Percentiles rank a stretch among this genome's conserved stretches.
These are phyloP conservation scores for Coryphaenoides rupestris DNA, from an alignment of 2,113 vertebrate species.

Conservation along the genomic window DNA sequence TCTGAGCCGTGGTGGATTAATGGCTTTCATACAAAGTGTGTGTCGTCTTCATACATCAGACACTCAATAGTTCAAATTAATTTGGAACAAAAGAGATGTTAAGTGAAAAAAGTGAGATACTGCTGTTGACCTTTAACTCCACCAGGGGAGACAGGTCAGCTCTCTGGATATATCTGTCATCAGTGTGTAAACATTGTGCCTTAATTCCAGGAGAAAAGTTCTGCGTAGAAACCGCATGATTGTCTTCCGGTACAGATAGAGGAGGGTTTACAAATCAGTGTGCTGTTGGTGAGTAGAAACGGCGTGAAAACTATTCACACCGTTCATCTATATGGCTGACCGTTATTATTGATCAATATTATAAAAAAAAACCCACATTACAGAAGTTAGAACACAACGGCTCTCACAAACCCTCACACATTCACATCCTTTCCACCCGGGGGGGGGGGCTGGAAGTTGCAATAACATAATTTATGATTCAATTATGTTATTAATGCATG, in stretches of 20 bases:
- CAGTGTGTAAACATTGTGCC: slow-evolving; percentile 48
- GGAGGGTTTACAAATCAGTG: slow-evolving; percentile 59
- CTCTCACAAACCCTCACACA: not conserved
- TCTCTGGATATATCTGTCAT: slow-evolving; percentile 29
- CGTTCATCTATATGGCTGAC: slow-evolving; percentile 35
- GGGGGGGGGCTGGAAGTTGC: too few species aligned
- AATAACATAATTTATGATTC: too few species aligned
- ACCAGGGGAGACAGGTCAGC: too few species aligned
- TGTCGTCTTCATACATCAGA: too few species aligned
- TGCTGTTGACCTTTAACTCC: too few species aligned
- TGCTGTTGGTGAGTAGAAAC: slow-evolving; percentile 65
- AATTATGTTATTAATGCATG: too few species aligned
- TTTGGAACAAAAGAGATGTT: too few species aligned
- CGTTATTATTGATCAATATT: slow-evolving; percentile 31
- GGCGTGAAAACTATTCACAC: slow-evolving; percentile 42
- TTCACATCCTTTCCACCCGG: slow-evolving; percentile 5
- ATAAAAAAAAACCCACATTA: slow-evolving; percentile 21
- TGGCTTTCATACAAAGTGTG: too few species aligned
- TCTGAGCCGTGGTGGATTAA: too few species aligned
- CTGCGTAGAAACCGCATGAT: slow-evolving; percentile 35
- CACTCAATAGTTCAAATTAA: too few species aligned
- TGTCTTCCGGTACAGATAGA: slow-evolving; percentile 48
- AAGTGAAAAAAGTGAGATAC: too few species aligned
- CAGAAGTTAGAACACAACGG: too few species aligned
- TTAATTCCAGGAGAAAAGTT: slow-evolving; percentile 33